A percentile compares a stretch with the other conserved stretches of the same genome.
These are phyloP conservation scores for Lucilia cuprina DNA, from an alignment of 1,140 invertebrate species.

Conservation along the genomic window DNA sequence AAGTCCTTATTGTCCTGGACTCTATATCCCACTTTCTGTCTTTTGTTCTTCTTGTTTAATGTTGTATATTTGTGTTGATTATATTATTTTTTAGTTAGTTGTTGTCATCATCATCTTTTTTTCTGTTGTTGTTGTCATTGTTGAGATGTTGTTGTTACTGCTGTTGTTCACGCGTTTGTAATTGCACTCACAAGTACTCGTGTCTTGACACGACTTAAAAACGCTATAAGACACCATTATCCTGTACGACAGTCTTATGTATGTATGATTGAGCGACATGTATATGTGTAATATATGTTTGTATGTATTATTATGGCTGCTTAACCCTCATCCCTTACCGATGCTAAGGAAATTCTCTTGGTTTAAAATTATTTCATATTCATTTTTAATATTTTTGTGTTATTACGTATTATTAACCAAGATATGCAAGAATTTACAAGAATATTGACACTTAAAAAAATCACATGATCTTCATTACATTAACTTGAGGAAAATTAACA, in stretches of 20 bases:
- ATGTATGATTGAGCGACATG: not conserved
- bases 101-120: not conserved
- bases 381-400: too few relatives aligned
- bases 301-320: too few relatives aligned
- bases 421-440: too few relatives aligned
- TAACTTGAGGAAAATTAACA: too few relatives aligned
- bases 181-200: not conserved
- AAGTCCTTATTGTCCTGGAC: conserved; percentile 24
- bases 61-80: not conserved
- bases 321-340: not conserved
- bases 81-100: not conserved
- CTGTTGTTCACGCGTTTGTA: conserved; percentile 6
- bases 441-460: too few relatives aligned
- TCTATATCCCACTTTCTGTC: not conserved
- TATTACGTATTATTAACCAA: too few relatives aligned
- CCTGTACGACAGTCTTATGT: not conserved
- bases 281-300: too few relatives aligned
- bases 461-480: too few relatives aligned
- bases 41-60: not conserved
- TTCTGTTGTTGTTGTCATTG: not conserved
- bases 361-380: too few relatives aligned
- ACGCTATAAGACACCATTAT: conserved; percentile 2
- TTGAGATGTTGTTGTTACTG: not conserved
- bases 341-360: not conserved
- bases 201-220: conserved; percentile 17